These are phyloP conservation scores for Tauraco erythrolophus DNA, from an alignment of 2,113 vertebrate genomes.

Conservation along the genomic window DNA sequence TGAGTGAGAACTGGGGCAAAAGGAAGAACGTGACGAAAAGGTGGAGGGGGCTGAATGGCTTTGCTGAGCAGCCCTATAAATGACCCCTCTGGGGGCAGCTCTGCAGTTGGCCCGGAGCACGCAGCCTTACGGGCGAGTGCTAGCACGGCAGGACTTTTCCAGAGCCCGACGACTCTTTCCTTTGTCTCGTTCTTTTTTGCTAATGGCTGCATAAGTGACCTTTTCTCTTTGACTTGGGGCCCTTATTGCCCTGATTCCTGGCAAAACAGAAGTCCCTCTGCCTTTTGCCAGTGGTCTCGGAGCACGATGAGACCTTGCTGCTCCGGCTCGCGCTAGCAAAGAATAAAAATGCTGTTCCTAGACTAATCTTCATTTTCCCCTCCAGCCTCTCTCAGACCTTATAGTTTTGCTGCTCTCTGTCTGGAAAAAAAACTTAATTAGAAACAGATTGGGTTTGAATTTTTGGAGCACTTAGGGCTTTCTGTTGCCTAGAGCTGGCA, in stretches of 20 bases:
- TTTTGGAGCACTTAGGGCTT: neutral
- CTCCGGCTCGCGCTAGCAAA: neutral
- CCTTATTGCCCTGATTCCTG: neutral
- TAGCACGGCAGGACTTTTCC: neutral
- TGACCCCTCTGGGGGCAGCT: neutral
- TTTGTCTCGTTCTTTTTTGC: neutral
- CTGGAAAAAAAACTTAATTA: neutral
- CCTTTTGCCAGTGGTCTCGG: neutral
- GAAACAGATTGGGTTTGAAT: neutral
- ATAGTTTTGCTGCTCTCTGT: neutral
- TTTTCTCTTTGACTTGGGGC: neutral
- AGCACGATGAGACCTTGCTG: neutral
- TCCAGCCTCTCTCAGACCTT: neutral
- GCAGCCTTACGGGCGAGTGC: fast-evolving
- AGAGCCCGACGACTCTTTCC: neutral
- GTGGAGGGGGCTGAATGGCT: neutral
- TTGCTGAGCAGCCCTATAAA: neutral
- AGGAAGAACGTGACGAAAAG: fast-evolving
- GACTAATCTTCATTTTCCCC: neutral
- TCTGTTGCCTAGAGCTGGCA: neutral
- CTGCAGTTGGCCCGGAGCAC: neutral
- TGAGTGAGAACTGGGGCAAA: neutral
- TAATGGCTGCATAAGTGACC: neutral
- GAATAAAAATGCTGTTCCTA: neutral
- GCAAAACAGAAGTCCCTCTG: neutral